These are phyloP conservation scores for Cylloceria caligata DNA, from an alignment of 2,888 invertebrate species.

Conservation along the genomic window DNA sequence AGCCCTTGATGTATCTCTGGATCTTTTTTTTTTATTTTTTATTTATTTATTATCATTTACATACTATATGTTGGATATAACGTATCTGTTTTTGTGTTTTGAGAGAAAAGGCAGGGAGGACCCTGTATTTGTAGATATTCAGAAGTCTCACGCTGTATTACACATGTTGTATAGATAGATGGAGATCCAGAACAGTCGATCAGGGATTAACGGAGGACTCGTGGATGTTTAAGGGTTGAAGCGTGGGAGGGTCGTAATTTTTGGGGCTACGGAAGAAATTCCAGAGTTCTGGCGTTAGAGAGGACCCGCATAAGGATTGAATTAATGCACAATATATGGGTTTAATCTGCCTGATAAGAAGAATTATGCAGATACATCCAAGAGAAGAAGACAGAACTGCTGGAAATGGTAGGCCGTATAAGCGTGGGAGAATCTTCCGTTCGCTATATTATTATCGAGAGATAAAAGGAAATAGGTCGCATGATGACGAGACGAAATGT, in stretches of 20 bases:
- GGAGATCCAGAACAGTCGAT: slow-evolving; percentile 11
- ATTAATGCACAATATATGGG: background rate
- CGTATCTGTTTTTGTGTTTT: slow-evolving; percentile 13
- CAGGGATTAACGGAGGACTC: slow-evolving; percentile 3
- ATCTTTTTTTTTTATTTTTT: slow-evolving; percentile 50
- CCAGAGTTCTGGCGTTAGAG: background rate
- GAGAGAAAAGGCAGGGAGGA: background rate
- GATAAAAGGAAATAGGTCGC: slow-evolving; percentile 12
- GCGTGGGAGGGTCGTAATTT: slow-evolving; percentile 38
- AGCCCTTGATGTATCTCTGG: slow-evolving; percentile 46
- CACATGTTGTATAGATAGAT: slow-evolving; percentile 22
- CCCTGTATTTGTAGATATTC: slow-evolving; percentile 44
- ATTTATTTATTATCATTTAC: too few species aligned
- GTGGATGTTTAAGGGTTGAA: slow-evolving; percentile 6
- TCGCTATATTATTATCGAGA: background rate
- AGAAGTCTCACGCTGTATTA: slow-evolving; percentile 53
- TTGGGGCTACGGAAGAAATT: background rate
- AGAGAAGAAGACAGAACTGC: background rate
- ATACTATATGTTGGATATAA: slow-evolving; percentile 33
- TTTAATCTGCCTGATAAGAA: background rate
- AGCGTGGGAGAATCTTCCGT: slow-evolving; percentile 28
- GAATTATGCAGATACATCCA: background rate
- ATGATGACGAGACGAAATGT: slow-evolving; percentile 54
- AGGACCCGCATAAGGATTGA: background rate
- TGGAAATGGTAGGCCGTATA: background rate